A percentile compares a stretch with the other conserved stretches of the same genome.
Evolutionary conservation across 2,113 vertebrate species (phyloP).

Genomic region (Pelmatolapia mariae): DNA sequence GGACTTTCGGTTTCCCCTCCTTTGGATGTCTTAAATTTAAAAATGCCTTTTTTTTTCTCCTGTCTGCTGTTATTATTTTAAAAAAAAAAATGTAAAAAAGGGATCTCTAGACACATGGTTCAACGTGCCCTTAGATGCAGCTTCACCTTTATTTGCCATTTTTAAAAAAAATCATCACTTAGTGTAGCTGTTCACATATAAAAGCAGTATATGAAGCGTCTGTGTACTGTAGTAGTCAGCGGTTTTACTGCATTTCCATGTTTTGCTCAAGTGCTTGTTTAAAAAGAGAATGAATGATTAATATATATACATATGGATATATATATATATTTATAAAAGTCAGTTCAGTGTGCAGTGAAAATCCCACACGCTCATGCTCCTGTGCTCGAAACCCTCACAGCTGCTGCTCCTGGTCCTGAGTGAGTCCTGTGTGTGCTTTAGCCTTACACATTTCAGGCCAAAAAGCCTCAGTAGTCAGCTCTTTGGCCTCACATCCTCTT

Average conservation of each 20-base stretch:
- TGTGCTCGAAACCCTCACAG: slow-evolving; percentile 12
- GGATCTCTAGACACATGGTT: slow-evolving; percentile 11
- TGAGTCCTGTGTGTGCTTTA: slow-evolving; percentile 16
- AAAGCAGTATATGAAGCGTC: slow-evolving; percentile 25
- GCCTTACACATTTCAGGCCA: slow-evolving; percentile 29
- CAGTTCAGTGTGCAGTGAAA: slow-evolving; percentile 38
- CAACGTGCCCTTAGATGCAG: slow-evolving; percentile 32
- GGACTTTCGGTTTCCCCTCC: neutral
- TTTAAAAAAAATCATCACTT: neutral
- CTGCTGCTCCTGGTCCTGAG: slow-evolving; percentile 9
- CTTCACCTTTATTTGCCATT: slow-evolving; percentile 3
- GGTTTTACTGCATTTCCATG: slow-evolving; percentile 2
- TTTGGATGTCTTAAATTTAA: slow-evolving; percentile 50
- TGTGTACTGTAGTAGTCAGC: slow-evolving; percentile 33
- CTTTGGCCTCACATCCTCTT: neutral
- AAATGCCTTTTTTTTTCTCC: slow-evolving; percentile 27
- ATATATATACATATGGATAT: slow-evolving; percentile 16
- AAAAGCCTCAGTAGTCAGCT: neutral
- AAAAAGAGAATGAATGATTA: slow-evolving; percentile 25
- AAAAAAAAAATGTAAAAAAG: neutral
- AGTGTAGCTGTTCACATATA: slow-evolving; percentile 13
- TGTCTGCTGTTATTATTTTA: slow-evolving; percentile 27
- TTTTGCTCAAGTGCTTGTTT: slow-evolving; percentile 29
- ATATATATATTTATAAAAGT: neutral
- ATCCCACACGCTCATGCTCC: neutral